phyloP scores from a whole-genome alignment of 2,797 vertebrate species.

The Apogon hyalosoma region DNA sequence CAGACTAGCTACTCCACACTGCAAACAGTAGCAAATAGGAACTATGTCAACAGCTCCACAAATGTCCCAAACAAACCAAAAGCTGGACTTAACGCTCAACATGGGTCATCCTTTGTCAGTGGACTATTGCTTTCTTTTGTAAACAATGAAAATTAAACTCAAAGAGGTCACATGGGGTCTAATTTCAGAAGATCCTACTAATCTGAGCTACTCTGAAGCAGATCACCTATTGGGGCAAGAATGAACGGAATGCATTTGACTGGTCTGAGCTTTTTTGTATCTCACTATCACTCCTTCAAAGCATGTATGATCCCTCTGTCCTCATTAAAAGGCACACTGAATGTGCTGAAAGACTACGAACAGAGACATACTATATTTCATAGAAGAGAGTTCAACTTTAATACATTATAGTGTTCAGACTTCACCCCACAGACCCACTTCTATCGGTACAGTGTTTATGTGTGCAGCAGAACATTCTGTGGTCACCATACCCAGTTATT shows the following conservation, averaged over 20 bases:
- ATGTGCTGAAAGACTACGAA: conserved; percentile 66
- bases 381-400: conserved; percentile 37
- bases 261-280: conserved; percentile 28
- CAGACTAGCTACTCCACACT: conserved; percentile 18
- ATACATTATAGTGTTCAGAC: conserved; percentile 46
- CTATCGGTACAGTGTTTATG: conserved; percentile 37
- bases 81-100: conserved; percentile 19
- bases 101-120: conserved; percentile 29
- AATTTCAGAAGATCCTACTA: conserved; percentile 43
- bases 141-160: conserved; percentile 30
- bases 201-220: conserved; percentile 37
- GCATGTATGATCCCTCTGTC: conserved; percentile 32
- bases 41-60: conserved; percentile 30
- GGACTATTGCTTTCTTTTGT: conserved; percentile 7
- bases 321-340: conserved; percentile 69
- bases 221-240: conserved; percentile 83
- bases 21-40: conserved; percentile 39
- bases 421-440: conserved; percentile 25
- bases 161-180: conserved; percentile 33
- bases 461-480: conserved; percentile 61
- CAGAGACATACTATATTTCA: conserved; percentile 34
- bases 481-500: conserved; percentile 47
- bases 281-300: conserved; percentile 17
- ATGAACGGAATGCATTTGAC: conserved; percentile 77
- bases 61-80: conserved; percentile 48